phyloP scores from a whole-genome alignment of 2,113 vertebrate genomes.

The Uropsilus gracilis region DNA sequence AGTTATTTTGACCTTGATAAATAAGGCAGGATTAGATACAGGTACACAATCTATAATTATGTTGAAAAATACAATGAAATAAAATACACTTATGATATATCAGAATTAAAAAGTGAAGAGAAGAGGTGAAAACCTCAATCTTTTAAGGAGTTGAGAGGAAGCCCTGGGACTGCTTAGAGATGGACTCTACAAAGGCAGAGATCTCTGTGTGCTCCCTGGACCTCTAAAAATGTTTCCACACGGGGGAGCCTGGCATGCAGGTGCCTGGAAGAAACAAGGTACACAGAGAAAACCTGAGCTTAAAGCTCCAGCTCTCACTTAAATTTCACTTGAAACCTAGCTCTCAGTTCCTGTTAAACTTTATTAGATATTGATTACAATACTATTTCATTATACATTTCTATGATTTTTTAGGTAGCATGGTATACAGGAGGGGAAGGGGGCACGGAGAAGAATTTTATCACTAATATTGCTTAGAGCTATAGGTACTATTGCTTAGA shows the following conservation, averaged over 20 bases:
- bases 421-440: background rate
- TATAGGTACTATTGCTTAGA: background rate
- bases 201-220: background rate
- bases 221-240: background rate
- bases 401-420: background rate
- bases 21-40: background rate
- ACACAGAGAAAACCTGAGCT: background rate
- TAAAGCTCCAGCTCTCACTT: background rate
- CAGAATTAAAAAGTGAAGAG: background rate
- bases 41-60: background rate
- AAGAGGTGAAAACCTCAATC: background rate
- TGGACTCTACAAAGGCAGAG: background rate
- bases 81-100: background rate
- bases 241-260: background rate
- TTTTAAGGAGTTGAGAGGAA: background rate
- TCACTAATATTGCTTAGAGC: background rate
- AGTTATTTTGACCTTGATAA: conserved; percentile 27
- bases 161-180: background rate
- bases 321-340: background rate
- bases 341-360: background rate
- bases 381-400: background rate
- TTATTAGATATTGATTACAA: conserved; percentile 43
- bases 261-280: background rate
- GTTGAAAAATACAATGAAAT: background rate
- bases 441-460: background rate